Evolutionary conservation across 37 sponge, comb jelly and placozoan species (phyloP).

Genomic region (Bolinopsis microptera): DNA sequence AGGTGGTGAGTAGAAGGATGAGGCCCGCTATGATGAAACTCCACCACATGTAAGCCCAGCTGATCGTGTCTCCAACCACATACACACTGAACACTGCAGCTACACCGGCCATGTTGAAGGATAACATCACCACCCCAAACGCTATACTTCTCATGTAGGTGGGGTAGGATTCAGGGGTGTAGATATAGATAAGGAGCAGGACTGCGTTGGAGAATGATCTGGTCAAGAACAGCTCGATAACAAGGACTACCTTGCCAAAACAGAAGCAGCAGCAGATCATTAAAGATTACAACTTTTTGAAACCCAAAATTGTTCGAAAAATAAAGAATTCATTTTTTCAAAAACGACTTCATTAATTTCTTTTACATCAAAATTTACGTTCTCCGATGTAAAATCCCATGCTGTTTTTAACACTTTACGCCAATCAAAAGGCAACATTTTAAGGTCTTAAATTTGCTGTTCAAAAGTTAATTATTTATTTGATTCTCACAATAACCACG

Average conservation of each 20-base stretch:
- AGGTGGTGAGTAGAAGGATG: neutral
- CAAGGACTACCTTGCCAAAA: neutral
- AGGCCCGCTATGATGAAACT: neutral
- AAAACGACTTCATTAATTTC: no score
- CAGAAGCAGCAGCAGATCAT: neutral
- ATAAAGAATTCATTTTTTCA: no score
- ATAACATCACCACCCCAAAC: neutral
- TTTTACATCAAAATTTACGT: no score
- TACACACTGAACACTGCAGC: neutral
- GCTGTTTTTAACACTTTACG: no score
- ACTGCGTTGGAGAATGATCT: constrained; percentile 11
- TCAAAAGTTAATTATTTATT: no score
- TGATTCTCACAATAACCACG: no score
- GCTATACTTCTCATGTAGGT: constrained; percentile 42
- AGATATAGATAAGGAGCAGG: constrained; percentile 41
- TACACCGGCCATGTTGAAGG: neutral
- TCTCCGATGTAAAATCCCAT: no score
- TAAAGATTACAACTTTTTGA: no score
- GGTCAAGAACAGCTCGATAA: constrained; percentile 4
- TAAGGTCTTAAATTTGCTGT: no score
- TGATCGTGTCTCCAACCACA: neutral
- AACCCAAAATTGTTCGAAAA: no score
- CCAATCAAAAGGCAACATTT: no score
- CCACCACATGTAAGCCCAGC: constrained; percentile 12
- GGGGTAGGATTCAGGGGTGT: constrained; percentile 37